Evolutionary conservation across 2,888 invertebrate species (phyloP).

Genomic region (Chaetoderma sp.): DNA sequence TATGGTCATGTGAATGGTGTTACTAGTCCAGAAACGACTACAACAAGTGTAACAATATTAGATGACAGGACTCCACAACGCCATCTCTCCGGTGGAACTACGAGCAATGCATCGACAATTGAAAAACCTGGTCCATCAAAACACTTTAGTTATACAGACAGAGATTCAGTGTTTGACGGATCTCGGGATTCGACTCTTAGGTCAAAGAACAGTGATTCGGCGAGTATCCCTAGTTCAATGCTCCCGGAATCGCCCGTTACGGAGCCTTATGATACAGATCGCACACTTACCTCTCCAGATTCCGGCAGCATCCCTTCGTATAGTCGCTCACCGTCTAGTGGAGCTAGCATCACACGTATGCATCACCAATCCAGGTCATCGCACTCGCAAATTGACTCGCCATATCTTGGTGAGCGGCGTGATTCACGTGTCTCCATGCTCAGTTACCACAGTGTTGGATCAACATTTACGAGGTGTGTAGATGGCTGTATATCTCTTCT

Average conservation of each 20-base stretch:
- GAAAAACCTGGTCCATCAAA: background rate
- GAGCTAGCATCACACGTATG: background rate
- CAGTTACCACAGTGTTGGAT: slow-evolving; percentile 1
- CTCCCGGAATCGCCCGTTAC: slow-evolving; percentile 34
- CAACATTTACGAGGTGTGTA: slow-evolving; percentile 1
- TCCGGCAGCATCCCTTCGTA: slow-evolving; percentile 29
- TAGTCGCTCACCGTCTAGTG: background rate
- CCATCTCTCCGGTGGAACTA: background rate
- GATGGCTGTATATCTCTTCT: too few relatives aligned
- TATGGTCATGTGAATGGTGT: slow-evolving; percentile 61
- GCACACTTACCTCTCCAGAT: background rate
- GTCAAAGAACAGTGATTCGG: background rate
- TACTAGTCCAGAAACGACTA: slow-evolving; percentile 53
- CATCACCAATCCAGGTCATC: slow-evolving; percentile 1
- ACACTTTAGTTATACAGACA: background rate
- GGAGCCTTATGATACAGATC: slow-evolving; percentile 40
- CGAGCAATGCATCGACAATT: background rate
- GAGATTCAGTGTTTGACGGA: background rate
- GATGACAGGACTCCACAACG: too few relatives aligned
- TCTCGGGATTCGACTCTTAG: background rate
- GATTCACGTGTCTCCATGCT: background rate
- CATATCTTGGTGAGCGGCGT: background rate
- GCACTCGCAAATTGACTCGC: slow-evolving; percentile 8
- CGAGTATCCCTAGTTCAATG: slow-evolving; percentile 13
- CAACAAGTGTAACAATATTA: slow-evolving; percentile 35